These are phyloP conservation scores for Clytia hemisphaerica DNA, from an alignment of 30 jellyfish, hydroid and myxozoan genomes.

Conservation along the genomic window DNA sequence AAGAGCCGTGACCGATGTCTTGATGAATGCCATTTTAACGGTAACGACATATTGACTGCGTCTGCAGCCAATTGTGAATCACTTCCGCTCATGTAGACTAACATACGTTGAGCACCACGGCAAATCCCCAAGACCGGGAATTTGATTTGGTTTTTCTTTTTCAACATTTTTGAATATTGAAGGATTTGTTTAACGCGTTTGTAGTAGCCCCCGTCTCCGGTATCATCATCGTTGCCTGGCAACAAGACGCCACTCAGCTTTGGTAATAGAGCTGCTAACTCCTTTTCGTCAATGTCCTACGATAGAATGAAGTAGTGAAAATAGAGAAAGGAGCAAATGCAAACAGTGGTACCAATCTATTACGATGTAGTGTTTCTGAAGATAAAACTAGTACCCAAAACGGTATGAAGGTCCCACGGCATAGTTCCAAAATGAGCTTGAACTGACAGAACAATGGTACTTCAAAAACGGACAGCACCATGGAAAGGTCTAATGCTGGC, in stretches of 20 bases:
- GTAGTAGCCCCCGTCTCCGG: slow-evolving; percentile 70
- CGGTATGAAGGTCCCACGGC: no score
- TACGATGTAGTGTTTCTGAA: no score
- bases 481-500: no score
- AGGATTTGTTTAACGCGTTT: slow-evolving; percentile 48
- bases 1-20: slow-evolving; percentile 57
- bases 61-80: slow-evolving; percentile 42
- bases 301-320: no score
- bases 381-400: no score
- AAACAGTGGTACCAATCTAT: no score
- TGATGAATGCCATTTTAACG: slow-evolving; percentile 48
- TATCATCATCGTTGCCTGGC: slow-evolving; percentile 84
- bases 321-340: no score
- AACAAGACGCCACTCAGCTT: slow-evolving; percentile 66
- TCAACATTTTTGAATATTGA: slow-evolving; percentile 46
- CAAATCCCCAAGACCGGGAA: slow-evolving; percentile 89
- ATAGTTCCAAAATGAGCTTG: no score
- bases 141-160: slow-evolving; percentile 52
- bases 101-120: slow-evolving; percentile 85
- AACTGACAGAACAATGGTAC: no score
- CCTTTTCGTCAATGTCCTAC: slow-evolving; percentile 45
- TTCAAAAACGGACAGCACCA: no score
- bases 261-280: slow-evolving; percentile 30
- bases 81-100: slow-evolving; percentile 44
- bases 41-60: slow-evolving; percentile 57